A percentile compares a stretch with the other conserved stretches of the same genome.
phyloP scores from a whole-genome alignment of 2,113 vertebrate species.

The Aspidoscelis tigris region DNA sequence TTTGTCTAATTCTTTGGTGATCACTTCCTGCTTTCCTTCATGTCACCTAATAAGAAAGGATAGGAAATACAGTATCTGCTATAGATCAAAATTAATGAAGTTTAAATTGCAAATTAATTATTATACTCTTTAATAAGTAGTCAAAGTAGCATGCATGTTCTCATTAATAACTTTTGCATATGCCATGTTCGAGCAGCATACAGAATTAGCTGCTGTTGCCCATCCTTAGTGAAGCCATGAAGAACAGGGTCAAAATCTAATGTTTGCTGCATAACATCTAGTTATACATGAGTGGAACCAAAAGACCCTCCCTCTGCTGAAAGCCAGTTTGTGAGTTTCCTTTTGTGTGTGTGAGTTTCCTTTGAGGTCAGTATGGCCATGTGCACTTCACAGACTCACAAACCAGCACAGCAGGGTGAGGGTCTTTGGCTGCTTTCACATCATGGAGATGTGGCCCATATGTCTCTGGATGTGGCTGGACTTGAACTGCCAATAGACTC shows the following conservation, averaged over 20 bases:
- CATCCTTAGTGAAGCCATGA: background rate
- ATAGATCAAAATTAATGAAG: constrained; percentile 63
- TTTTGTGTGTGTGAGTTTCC: too few species aligned
- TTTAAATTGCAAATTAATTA: constrained; percentile 50
- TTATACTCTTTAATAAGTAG: background rate
- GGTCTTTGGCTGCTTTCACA: too few species aligned
- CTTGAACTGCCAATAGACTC: too few species aligned
- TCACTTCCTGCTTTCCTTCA: background rate
- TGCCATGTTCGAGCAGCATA: fast-evolving
- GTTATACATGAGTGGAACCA: too few species aligned
- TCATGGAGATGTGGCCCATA: too few species aligned
- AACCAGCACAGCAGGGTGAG: too few species aligned
- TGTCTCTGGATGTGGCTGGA: too few species aligned
- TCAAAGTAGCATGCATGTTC: background rate
- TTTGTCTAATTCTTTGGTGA: background rate
- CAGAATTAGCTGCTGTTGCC: fast-evolving
- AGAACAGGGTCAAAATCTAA: too few species aligned
- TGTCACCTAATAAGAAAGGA: constrained; percentile 2
- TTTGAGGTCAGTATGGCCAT: too few species aligned
- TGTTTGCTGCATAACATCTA: background rate
- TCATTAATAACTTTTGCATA: constrained; percentile 14
- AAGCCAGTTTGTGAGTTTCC: too few species aligned
- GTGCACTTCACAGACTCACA: too few species aligned
- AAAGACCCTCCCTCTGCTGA: too few species aligned
- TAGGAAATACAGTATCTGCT: constrained; percentile 23